Evolutionary conservation across 2,797 vertebrate species (phyloP).

Genomic region (Dallia pectoralis): DNA sequence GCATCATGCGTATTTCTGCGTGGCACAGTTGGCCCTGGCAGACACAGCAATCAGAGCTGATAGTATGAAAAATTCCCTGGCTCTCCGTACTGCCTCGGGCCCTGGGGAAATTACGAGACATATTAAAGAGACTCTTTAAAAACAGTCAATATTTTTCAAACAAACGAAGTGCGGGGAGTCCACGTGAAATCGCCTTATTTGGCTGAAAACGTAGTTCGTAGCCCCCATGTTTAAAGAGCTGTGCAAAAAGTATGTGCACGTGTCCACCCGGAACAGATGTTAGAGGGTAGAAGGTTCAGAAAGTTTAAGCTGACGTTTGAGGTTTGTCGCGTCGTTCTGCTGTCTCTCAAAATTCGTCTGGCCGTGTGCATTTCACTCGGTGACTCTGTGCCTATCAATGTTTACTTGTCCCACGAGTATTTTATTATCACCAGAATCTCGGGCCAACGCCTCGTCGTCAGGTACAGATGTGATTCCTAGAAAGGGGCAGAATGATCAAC

Average conservation of each 20-base stretch:
- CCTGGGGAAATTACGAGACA: no score
- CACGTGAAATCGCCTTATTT: no score
- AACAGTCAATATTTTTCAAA: no score
- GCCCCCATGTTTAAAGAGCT: neutral
- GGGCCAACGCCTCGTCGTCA: neutral
- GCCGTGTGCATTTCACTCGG: neutral
- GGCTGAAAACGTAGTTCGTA: neutral
- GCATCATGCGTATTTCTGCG: no score
- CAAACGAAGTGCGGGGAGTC: no score
- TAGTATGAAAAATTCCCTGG: no score
- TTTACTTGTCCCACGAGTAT: neutral
- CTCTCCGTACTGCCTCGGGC: no score
- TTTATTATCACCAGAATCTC: neutral
- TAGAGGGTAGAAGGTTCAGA: neutral
- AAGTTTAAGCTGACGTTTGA: neutral
- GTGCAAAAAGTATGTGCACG: neutral
- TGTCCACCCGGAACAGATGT: neutral
- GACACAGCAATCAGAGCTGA: no score
- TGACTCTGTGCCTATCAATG: neutral
- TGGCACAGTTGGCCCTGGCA: no score
- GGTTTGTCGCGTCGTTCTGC: neutral
- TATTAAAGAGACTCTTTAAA: no score
- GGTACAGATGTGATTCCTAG: neutral
- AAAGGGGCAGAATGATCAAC: neutral
- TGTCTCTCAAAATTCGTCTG: neutral